These are phyloP conservation scores for Lepilemur septentrionalis DNA, from an alignment of 2,797 vertebrate species.

Conservation along the genomic window DNA sequence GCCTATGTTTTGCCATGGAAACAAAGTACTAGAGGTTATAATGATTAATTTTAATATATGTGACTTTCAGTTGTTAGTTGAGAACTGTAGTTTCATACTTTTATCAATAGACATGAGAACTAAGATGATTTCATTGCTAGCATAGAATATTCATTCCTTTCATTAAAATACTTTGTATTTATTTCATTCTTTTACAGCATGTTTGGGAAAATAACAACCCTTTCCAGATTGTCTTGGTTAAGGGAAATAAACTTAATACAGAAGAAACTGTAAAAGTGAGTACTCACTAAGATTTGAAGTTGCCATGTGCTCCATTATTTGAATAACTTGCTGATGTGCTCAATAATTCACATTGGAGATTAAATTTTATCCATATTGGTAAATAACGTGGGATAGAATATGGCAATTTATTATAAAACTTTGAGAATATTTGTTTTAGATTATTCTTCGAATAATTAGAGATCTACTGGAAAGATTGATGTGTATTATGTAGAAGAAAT, in stretches of 20 bases:
- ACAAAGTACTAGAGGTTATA: neutral
- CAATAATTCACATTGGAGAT: neutral
- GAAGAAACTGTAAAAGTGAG: slow-evolving; percentile 95
- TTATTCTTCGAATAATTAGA: slow-evolving; percentile 28
- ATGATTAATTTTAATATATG: neutral
- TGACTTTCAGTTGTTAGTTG: slow-evolving; percentile 31
- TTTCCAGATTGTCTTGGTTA: slow-evolving; percentile 93
- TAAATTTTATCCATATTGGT: neutral
- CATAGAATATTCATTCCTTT: neutral
- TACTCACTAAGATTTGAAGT: slow-evolving; percentile 46
- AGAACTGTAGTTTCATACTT: slow-evolving; percentile 38
- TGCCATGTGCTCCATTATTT: neutral
- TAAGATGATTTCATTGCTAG: neutral
- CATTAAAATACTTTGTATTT: slow-evolving; percentile 25
- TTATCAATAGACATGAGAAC: neutral
- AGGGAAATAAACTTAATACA: slow-evolving; percentile 96
- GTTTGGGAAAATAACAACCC: slow-evolving; percentile 92
- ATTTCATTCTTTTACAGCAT: slow-evolving; percentile 80
- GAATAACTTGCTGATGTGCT: neutral
- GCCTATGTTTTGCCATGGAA: neutral
- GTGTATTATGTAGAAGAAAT: neutral
- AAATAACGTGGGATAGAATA: neutral
- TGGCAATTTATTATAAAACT: neutral
- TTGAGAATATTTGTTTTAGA: slow-evolving; percentile 4
- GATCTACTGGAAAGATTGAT: neutral